Conservation (phyloP, 2,113 vertebrate genomes). For the Aythya baeri region DNA sequence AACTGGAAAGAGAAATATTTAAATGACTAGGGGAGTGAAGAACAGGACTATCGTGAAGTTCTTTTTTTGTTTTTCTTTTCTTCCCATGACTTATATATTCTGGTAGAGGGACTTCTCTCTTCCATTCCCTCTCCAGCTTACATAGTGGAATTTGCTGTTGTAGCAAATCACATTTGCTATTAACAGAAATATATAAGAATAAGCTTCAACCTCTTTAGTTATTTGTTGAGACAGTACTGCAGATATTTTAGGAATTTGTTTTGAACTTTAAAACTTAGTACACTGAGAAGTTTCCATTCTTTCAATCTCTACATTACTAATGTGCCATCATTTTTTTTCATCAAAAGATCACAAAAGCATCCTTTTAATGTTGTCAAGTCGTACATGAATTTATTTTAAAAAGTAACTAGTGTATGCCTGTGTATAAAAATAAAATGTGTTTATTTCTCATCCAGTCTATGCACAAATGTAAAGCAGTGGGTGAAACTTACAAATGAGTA, state of each 20-base stretch:
- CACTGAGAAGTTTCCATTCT: background rate
- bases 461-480: background rate
- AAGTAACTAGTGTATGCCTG: background rate
- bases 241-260: background rate
- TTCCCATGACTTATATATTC: background rate
- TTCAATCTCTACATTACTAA: background rate
- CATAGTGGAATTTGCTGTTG: background rate
- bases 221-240: background rate
- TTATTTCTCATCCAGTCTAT: background rate
- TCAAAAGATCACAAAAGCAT: background rate
- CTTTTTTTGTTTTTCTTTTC: background rate
- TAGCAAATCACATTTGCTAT: background rate
- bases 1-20: background rate
- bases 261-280: background rate
- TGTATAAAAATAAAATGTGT: background rate
- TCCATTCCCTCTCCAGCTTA: background rate
- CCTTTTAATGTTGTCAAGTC: background rate
- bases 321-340: background rate
- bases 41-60: background rate
- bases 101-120: background rate
- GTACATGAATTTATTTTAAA: background rate
- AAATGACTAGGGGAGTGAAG: rapidly evolving
- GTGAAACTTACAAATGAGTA: background rate
- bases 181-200: background rate
- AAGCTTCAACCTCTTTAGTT: background rate